Evolutionary conservation across 2,797 vertebrate genomes (phyloP), one percentile per base, ranked within the genome.

Genomic region (Dipus sagitta): DNA sequence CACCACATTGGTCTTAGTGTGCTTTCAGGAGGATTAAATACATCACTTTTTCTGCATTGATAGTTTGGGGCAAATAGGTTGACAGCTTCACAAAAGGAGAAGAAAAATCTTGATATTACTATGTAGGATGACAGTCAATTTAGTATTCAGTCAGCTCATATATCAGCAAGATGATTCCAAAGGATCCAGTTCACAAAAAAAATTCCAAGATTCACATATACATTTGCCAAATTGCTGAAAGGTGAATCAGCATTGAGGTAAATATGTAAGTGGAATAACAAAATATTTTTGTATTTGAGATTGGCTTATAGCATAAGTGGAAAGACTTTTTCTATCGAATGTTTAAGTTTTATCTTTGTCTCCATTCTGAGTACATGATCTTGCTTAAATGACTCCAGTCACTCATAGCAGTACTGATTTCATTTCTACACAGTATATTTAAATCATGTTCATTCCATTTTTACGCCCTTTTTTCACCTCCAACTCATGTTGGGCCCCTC

Each of bases 211-310:
- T 83, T 82, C 42, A 81, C 34, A 87, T 65, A 20, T 42, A 4
- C 28, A 52, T 64, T 30, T 86, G 77, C 32, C 92, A 38, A 89
- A 72, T 74, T 94, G 85, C 34, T 47, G 38, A 65, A 84, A 94
- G 21, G 32, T 81, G 17, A 86, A 2, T 84, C 32, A 70, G 54
- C 26, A 42, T 78, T 83, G 67, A 26, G 34, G 8, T 34, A 80
- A 89, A 64, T 87, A n/a, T 65, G 15, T 90, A 54, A 7, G 11
- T 94, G 65, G 4, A 9, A 84, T 82, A 62, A 65, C 52, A 8
- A 86, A 38, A 72, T 62, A 54, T 42, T 74, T 74, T 42, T 47
- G 17, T 62, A 23, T 70, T 5, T 60, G 30, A 71, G 67, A 8
- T 6, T 92, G 32, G 12, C 15, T 92, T 70, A 74, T 68, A 77